Evolutionary conservation across 2,113 vertebrate genomes (phyloP).

Genomic region (Pimephales promelas): DNA sequence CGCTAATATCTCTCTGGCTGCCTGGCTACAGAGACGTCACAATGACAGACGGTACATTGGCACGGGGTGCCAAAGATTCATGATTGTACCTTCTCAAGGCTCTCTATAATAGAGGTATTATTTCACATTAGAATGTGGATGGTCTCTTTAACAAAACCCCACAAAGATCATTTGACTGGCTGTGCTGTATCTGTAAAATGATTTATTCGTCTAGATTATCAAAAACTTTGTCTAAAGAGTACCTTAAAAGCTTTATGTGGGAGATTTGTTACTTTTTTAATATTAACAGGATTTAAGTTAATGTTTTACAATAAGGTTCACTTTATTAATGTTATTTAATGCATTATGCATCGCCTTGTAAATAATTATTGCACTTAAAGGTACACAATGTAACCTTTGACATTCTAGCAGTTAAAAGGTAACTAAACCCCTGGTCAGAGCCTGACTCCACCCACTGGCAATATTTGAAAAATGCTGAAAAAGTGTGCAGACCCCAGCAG

Average conservation of each 20-base stretch:
- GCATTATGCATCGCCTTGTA: not conserved
- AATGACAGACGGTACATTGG: slow-evolving; percentile 34
- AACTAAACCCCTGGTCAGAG: no score
- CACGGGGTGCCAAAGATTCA: slow-evolving; percentile 37
- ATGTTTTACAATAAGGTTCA: not conserved
- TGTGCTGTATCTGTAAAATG: not conserved
- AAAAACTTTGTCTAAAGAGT: not conserved
- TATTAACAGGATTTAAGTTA: not conserved
- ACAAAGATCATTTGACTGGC: not conserved
- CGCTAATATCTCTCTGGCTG: slow-evolving; percentile 19
- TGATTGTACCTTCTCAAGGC: slow-evolving; percentile 22
- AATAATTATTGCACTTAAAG: not conserved
- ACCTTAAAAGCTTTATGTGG: not conserved
- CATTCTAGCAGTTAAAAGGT: no score
- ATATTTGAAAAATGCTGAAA: no score
- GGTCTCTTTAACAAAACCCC: not conserved
- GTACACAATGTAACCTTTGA: no score
- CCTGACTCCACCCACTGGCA: no score
- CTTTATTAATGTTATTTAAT: not conserved
- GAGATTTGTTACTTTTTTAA: not conserved
- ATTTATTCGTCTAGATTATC: not conserved
- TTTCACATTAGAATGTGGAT: slow-evolving; percentile 3
- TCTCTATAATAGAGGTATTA: slow-evolving; percentile 37
- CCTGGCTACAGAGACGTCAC: not conserved
- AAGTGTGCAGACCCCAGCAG: no score